These are phyloP conservation scores for Pentamera pediparva DNA, from an alignment of 53 echinoderm and acorn worm genomes.

Conservation along the genomic window DNA sequence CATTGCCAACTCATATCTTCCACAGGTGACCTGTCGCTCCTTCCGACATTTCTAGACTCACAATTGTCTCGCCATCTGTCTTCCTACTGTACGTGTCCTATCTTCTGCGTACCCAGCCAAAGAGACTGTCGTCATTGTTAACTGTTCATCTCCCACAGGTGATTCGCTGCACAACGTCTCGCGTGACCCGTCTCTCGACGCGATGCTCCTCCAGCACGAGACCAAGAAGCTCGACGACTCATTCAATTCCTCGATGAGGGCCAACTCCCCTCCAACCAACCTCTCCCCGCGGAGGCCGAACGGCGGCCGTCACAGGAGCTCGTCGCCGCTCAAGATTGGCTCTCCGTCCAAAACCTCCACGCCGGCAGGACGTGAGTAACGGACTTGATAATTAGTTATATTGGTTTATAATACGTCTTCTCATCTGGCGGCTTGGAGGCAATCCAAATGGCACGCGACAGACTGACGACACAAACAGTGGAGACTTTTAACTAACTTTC, in stretches of 20 bases:
- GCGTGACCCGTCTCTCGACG: conserved; percentile 85
- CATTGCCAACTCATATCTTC: too few species aligned
- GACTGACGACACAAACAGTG: neutral
- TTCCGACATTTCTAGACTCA: too few species aligned
- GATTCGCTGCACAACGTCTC: conserved; percentile 88
- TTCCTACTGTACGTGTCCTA: too few species aligned
- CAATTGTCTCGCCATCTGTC: too few species aligned
- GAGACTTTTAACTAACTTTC: neutral
- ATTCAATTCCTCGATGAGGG: conserved; percentile 53
- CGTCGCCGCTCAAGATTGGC: conserved; percentile 74
- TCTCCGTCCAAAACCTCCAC: conserved; percentile 70
- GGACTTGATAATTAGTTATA: too few species aligned
- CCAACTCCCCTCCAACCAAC: conserved; percentile 63
- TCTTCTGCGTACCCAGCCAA: too few species aligned
- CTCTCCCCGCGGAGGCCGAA: conserved; percentile 54
- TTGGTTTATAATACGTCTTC: too few species aligned
- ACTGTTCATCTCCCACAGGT: conserved; percentile 37
- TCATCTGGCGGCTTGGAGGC: too few species aligned
- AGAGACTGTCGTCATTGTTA: too few species aligned
- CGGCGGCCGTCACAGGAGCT: conserved; percentile 68
- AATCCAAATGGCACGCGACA: too few species aligned
- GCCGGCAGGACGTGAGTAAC: conserved; percentile 60
- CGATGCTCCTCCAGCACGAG: conserved; percentile 89
- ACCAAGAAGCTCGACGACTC: conserved; percentile 94
- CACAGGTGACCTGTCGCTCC: too few species aligned